Conservation (phyloP, 1,140 invertebrate species). For the Acromyrmex echinatior region DNA sequence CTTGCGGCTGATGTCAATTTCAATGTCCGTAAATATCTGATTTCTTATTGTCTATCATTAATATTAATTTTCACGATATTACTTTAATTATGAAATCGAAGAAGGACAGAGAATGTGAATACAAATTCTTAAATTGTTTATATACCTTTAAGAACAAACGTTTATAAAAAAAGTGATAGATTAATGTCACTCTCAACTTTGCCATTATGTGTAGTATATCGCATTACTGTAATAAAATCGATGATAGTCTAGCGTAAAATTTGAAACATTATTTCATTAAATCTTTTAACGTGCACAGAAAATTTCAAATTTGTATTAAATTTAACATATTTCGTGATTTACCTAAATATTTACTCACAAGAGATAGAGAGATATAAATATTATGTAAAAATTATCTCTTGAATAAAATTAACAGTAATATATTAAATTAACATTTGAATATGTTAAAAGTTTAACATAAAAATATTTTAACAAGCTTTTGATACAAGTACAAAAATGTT, state of each 20-base stretch:
- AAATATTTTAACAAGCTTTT: too few relatives aligned
- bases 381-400: too few relatives aligned
- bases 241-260: background rate
- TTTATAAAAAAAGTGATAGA: background rate
- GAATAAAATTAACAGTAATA: too few relatives aligned
- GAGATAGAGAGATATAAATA: too few relatives aligned
- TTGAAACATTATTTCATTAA: constrained; percentile 18
- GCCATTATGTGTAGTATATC: background rate
- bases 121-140: background rate
- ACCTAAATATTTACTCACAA: too few relatives aligned
- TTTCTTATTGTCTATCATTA: background rate
- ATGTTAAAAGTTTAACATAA: too few relatives aligned
- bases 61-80: constrained; percentile 10
- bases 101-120: background rate
- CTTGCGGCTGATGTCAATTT: constrained; percentile 86
- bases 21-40: background rate
- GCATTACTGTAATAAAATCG: constrained; percentile 28
- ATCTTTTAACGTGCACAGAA: background rate
- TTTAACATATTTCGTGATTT: too few relatives aligned
- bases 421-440: too few relatives aligned
- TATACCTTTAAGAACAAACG: background rate
- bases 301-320: too few relatives aligned
- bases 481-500: too few relatives aligned
- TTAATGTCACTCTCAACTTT: background rate
- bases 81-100: constrained; percentile 3